A percentile compares a stretch with the other conserved stretches of the same genome.
Evolutionary conservation across 1,140 invertebrate genomes (phyloP).

Genomic region (Cotesia chilonis): DNA sequence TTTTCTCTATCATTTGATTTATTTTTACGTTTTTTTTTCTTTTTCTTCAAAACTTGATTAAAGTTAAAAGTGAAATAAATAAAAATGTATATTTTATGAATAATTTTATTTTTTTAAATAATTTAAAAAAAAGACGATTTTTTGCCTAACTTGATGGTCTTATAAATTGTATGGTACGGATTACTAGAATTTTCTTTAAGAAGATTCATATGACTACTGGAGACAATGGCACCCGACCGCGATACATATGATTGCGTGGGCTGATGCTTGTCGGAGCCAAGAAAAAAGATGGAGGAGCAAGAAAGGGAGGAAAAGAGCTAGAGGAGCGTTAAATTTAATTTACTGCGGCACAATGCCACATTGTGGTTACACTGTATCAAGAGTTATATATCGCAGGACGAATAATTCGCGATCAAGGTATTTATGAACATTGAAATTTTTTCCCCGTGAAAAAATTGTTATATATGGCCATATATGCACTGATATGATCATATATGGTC

Average conservation of each 20-base stretch:
- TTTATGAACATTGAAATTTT: not conserved
- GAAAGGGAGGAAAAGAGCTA: not conserved
- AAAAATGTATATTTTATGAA: no score
- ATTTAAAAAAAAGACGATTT: no score
- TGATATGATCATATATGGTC: no score
- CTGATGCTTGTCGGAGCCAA: not conserved
- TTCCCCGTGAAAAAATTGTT: no score
- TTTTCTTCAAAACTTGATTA: not conserved
- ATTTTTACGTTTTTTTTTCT: not conserved
- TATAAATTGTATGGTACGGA: not conserved
- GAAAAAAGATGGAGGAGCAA: not conserved
- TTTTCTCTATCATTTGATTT: no score
- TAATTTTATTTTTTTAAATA: no score
- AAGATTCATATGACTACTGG: conserved; percentile 7
- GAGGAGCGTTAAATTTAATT: conserved; percentile 17
- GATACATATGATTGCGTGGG: conserved; percentile 12
- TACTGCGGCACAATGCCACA: conserved; percentile 8
- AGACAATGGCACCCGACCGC: conserved; percentile 12
- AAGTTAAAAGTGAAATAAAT: no score
- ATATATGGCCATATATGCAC: no score
- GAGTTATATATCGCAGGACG: not conserved
- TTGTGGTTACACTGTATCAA: not conserved
- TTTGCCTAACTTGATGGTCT: not conserved
- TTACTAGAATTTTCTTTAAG: conserved; percentile 9
- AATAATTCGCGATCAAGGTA: conserved; percentile 5